phyloP scores from a whole-genome alignment of 2,113 vertebrate genomes.

The Lichenostomus cassidix region DNA sequence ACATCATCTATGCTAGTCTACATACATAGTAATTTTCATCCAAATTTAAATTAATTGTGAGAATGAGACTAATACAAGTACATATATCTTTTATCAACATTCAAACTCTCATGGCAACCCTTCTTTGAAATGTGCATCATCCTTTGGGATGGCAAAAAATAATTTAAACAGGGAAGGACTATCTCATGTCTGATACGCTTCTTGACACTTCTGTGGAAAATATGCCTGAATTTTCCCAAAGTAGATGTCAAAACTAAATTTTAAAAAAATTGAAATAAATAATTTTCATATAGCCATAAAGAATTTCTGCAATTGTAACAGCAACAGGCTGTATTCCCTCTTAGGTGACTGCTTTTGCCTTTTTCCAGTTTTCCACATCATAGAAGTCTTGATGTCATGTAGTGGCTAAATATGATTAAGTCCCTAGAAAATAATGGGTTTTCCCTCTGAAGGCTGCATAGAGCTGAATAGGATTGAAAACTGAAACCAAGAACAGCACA shows the following conservation, averaged over 20 bases:
- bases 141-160: not conserved
- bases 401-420: not conserved
- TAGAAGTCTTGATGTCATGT: not conserved
- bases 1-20: not conserved
- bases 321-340: not conserved
- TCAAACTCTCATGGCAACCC: too few relatives aligned
- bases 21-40: not conserved
- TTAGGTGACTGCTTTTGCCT: not conserved
- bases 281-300: not conserved
- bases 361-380: not conserved
- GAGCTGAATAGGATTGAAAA: not conserved
- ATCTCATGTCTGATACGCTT: not conserved
- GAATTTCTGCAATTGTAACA: not conserved
- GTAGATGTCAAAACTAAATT: not conserved
- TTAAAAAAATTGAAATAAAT: not conserved
- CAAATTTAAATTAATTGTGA: not conserved
- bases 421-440: not conserved
- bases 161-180: not conserved
- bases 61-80: not conserved
- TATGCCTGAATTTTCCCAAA: not conserved
- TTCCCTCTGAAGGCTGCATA: not conserved
- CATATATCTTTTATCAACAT: not conserved
- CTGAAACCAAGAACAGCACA: not conserved
- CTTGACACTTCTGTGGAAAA: not conserved
- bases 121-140: not conserved